These are phyloP conservation scores for Blastobasis adustella DNA, from an alignment of 2,888 invertebrate genomes.

Conservation along the genomic window DNA sequence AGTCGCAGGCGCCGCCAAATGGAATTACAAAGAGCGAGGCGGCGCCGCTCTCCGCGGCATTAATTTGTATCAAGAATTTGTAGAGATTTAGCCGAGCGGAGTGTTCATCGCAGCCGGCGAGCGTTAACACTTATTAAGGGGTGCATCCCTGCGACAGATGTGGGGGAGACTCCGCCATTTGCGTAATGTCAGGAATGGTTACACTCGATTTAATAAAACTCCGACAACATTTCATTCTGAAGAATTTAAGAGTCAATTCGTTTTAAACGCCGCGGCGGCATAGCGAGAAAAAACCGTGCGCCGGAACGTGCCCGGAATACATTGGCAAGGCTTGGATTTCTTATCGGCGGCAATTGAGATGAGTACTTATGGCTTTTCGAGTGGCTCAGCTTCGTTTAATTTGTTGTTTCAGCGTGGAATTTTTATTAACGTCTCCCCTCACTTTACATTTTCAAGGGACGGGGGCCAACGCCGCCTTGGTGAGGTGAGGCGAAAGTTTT, in stretches of 20 bases:
- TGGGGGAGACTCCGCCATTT: constrained; percentile 73
- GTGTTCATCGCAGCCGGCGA: constrained; percentile 70
- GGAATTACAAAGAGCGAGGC: constrained; percentile 57
- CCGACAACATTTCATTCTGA: constrained; percentile 71
- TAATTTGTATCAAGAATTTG: constrained; percentile 75
- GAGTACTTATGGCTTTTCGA: constrained; percentile 75
- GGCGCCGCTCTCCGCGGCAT: constrained; percentile 56
- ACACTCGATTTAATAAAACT: constrained; percentile 76
- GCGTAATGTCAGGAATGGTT: constrained; percentile 74
- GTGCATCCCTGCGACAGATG: constrained; percentile 75
- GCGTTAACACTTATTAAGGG: constrained; percentile 75
- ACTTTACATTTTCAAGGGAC: constrained; percentile 57
- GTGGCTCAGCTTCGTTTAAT: constrained; percentile 74
- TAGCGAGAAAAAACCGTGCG: constrained; percentile 70
- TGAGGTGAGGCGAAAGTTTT: constrained; percentile 44
- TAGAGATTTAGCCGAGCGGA: constrained; percentile 71
- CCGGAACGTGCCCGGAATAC: constrained; percentile 72
- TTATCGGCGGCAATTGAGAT: constrained; percentile 74
- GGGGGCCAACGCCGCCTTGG: constrained; percentile 41
- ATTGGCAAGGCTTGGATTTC: constrained; percentile 72
- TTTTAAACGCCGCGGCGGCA: constrained; percentile 69
- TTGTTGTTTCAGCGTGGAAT: constrained; percentile 74
- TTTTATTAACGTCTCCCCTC: constrained; percentile 72
- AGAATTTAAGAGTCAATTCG: constrained; percentile 74
- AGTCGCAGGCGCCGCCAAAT: constrained; percentile 51